Base-by-base conservation (phyloP, 1,140 invertebrate species). In the Bacillus rossius region DNA sequence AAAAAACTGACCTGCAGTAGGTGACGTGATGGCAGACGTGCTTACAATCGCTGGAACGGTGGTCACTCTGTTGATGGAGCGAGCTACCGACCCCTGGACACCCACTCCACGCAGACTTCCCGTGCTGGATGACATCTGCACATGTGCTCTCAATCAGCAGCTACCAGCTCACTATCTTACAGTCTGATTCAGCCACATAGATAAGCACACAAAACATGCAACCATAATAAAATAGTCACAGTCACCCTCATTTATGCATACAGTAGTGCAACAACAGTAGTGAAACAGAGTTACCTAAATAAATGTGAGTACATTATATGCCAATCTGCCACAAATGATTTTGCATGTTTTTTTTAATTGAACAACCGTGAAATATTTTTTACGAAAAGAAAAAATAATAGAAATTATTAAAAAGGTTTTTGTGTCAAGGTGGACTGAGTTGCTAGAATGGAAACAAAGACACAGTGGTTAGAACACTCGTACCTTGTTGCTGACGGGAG, bases 401-500 rank as follows among this genome's bases (percentile, higher is more conserved):
- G 19, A 52, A 20, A 16, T 8, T 10, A 19, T 14, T 3, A 4
- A 34, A 8, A 52, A 25, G 26, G 20, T 23, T 26, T 26, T 5
- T 17, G 40, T 17, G 13, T 34, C 10, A 13, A 52, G 4, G 10
- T 37, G 20, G 19, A 8, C 19, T 29, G 22, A 23, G 20, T 52
- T n/a, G n/a, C n/a, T n/a, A n/a, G n/a, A 19, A 52, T 52, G 49
- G 20, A 17, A 52, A 34, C 22, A 52, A 37, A 26, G 16, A 23
- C n/a, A n/a, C 20, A 14, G 1, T 52, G 34, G 16, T 34, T 26
- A 52, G n/a, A n/a, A n/a, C n/a, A n/a, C n/a, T n/a, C 49, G 34
- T 26, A 54, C 51, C 37, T 54, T 54, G 51, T 54, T 38, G 41
- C 51, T 54, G 26, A 37, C 26, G 16, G 51, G 51, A 22, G 51